Base-by-base conservation (phyloP, 2,888 invertebrate species). In the Neoaliturus tenellus region DNA sequence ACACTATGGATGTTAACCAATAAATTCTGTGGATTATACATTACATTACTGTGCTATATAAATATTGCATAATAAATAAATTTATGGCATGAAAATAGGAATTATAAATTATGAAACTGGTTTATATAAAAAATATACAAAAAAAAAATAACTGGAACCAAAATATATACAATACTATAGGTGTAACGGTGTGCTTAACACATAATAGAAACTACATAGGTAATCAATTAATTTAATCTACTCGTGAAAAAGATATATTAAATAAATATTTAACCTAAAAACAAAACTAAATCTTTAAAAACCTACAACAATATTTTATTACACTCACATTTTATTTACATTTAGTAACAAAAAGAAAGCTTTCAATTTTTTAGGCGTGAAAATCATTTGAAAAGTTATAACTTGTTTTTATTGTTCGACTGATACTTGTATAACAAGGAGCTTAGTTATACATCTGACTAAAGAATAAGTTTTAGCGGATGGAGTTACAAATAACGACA, bases 171-270 rank as follows among this genome's bases (percentile, higher is more conserved):
- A 75, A 39, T 8, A 44, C 41, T 35, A n/a, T n/a, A n/a, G n/a
- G n/a, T 17, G 28, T 55, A 51, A 25, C 33, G 14, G 48, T 25
- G 17, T 31, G 33, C 8, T 35, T 12, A 28, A 35, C 25, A 48
- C 12, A 23, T 48, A 31, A 80, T 78, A 75, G 44, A 55, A 35
- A 80, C 80, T 80, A 62, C 12, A 28, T 28, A 28, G 62, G 62
- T 62, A 62, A 28, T 62, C 31, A 25, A 58, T 8, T 28, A 62
- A 17, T 31, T 25, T 62, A 3, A 0, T 62, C 20, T 28, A 62
- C 2, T 28, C 31, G 31, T 25, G 4, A 12, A 62, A 28, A 4
- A 28, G 20, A 62, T 14, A 25, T 28, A 62, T 28, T 62, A 25
- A 51, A 62, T 62, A 62, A 62, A 62, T 62, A 62, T 28, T 62